phyloP scores from a whole-genome alignment of 1,140 invertebrate species.

The Rhynchophorus ferrugineus region DNA sequence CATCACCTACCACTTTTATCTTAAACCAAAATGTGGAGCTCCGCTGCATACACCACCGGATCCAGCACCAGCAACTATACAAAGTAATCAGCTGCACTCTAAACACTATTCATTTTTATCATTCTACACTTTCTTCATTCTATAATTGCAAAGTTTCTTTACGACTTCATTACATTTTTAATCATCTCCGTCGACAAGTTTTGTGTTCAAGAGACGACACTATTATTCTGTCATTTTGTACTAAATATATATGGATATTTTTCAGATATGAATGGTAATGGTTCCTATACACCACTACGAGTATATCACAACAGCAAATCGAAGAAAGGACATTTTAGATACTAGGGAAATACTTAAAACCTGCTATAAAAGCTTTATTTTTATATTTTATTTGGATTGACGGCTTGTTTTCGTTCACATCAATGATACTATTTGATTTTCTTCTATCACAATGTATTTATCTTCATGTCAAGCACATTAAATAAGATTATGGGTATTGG shows the following conservation, averaged over 20 bases:
- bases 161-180: no score
- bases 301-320: slow-evolving; percentile 71
- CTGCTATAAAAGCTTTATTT: background rate
- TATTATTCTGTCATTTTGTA: no score
- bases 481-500: no score
- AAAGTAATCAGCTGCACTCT: no score
- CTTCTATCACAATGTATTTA: no score
- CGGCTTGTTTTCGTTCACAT: background rate
- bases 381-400: background rate
- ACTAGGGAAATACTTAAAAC: slow-evolving; percentile 40
- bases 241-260: no score
- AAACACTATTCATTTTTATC: no score
- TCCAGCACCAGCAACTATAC: slow-evolving; percentile 31
- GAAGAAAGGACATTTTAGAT: slow-evolving; percentile 69
- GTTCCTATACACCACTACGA: slow-evolving; percentile 65
- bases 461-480: no score
- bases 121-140: no score
- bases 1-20: slow-evolving; percentile 58
- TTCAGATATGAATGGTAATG: slow-evolving; percentile 60
- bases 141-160: no score
- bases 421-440: background rate
- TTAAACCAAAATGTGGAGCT: slow-evolving; percentile 61
- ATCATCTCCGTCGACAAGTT: no score
- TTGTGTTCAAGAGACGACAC: no score
- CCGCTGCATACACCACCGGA: slow-evolving; percentile 39